Evolutionary conservation across 1,140 invertebrate genomes (phyloP).

Genomic region (Euwallacea similis): DNA sequence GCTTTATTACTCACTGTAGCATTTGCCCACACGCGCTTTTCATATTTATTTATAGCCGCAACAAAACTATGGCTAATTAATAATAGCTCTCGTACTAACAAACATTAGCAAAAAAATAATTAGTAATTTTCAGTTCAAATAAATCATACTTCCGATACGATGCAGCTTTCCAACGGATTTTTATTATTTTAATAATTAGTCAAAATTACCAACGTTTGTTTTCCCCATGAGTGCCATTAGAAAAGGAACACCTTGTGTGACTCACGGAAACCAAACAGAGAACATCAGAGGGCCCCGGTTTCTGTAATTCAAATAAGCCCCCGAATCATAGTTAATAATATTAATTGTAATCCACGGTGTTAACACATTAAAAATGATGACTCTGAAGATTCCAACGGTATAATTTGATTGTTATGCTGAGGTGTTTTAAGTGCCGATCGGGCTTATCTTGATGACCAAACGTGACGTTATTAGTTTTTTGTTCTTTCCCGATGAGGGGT

Average conservation of each 20-base stretch:
- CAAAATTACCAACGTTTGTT: neutral
- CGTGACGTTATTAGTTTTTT: neutral
- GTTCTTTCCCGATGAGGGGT: too few relatives aligned
- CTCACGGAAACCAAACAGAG: neutral
- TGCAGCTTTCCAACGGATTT: constrained; percentile 13
- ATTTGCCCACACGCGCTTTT: constrained; percentile 20
- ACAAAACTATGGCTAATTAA: constrained; percentile 23
- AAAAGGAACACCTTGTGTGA: neutral
- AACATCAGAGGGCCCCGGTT: neutral
- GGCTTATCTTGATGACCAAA: constrained; percentile 22
- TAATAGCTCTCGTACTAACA: constrained; percentile 19
- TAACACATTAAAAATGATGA: constrained; percentile 38
- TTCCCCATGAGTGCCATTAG: neutral
- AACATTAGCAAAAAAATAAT: constrained; percentile 6
- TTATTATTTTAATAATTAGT: constrained; percentile 25
- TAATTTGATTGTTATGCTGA: constrained; percentile 31
- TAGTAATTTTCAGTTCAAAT: constrained; percentile 11
- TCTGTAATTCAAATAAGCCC: neutral
- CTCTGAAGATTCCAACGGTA: constrained; percentile 18
- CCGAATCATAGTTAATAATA: constrained; percentile 18
- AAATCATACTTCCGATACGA: constrained; percentile 4
- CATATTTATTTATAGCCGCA: constrained; percentile 28
- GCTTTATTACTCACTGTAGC: too few relatives aligned
- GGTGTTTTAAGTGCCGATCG: constrained; percentile 30
- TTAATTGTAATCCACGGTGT: constrained; percentile 29